Evolutionary conservation across 2,797 vertebrate species (phyloP), one percentile per base, ranked within the genome.

Genomic region (Pristis pectinata): DNA sequence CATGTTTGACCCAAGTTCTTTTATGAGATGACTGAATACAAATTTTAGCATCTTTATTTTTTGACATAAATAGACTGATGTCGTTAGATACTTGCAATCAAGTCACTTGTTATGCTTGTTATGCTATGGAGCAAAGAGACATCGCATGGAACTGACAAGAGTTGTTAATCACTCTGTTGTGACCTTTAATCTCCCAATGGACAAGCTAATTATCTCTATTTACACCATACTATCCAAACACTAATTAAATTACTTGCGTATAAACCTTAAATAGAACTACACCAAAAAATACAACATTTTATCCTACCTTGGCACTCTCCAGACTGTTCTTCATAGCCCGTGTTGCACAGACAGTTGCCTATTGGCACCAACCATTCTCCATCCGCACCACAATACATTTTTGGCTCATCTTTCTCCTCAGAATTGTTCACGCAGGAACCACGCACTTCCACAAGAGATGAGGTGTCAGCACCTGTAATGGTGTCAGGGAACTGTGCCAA

Each of bases 311-410:
- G 98, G 96, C 99, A 99, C 96, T 98, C 98, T 94, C 98, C 97
- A 53, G 96, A 98, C 95, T 97, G 97, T 95, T 99, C 98, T 96
- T 99, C 99, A 0, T 98, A 99, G 96, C 99, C 99, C 94, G 98
- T 98, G 24, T 99, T 98, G 96, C 99, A 99, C 37, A 99, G 95
- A 95, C 99, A 99, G 97, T 98, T 99, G 96, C 99, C 99, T 96
- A 99, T 99, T 95, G 99, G 99, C 95, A 99, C 99, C 97, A 99
- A 96, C 99, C 99, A 99, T 95, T 99, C 99, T 0, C 99, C 99
- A 94, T 99, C 99, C 94, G 99, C 98, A 95, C 99, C 98, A 0
- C 99, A 99, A 97, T 99, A 99, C 99, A 99, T 99, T 97, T 99
- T 99, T 95, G 99, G 99, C 96, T 98, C 98, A 96, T 99, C 99